A percentile compares a stretch with the other conserved stretches of the same genome.
phyloP scores from a whole-genome alignment of 2,113 vertebrate species.

The Anhinga rufa region DNA sequence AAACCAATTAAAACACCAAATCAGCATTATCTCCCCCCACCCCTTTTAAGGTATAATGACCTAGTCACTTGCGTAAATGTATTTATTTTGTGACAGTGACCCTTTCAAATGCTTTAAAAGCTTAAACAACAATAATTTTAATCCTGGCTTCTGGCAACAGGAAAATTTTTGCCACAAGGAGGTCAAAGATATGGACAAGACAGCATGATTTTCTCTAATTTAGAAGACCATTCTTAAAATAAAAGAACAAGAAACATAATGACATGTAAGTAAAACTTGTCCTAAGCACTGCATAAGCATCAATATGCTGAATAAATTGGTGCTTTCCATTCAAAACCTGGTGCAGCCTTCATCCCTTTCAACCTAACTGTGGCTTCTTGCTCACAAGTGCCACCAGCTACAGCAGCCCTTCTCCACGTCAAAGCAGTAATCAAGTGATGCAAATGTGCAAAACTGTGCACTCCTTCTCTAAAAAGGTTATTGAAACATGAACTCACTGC shows the following conservation, averaged over 20 bases:
- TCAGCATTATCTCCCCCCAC: not conserved
- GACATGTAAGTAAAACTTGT: not conserved
- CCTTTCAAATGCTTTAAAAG: not conserved
- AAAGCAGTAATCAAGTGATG: not conserved
- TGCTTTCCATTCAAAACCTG: not conserved
- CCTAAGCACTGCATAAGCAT: not conserved
- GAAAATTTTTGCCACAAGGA: not conserved
- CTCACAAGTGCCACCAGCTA: not conserved
- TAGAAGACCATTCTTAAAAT: not conserved
- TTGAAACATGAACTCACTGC: not conserved
- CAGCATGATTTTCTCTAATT: not conserved
- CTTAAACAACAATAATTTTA: not conserved
- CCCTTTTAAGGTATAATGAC: conserved; percentile 22
- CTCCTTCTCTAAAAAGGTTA: not conserved
- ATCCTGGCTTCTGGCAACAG: not conserved
- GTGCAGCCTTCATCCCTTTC: not conserved
- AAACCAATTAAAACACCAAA: conserved; percentile 71
- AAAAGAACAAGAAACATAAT: not conserved
- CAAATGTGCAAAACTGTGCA: not conserved
- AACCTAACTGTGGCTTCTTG: not conserved
- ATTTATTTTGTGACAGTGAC: conserved; percentile 28
- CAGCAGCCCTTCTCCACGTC: not conserved
- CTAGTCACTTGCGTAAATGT: not conserved
- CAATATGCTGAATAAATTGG: not conserved
- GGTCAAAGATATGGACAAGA: not conserved